A percentile compares a stretch with the other conserved stretches of the same genome.
phyloP scores from a whole-genome alignment of 2,113 vertebrate species.

The Pelecanoides urinatrix region DNA sequence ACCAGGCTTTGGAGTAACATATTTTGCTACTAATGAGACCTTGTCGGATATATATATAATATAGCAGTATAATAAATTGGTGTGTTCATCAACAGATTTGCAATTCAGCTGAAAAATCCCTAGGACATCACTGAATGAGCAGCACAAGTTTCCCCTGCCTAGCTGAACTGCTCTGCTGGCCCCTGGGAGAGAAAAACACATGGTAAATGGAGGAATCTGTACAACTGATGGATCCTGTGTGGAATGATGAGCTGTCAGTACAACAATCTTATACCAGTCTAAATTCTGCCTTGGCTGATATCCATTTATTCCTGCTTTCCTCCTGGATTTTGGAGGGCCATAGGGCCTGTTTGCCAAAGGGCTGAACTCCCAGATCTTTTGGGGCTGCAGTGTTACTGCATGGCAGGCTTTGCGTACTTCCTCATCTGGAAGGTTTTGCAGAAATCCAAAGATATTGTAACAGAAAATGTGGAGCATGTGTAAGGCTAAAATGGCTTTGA shows the following conservation, averaged over 20 bases:
- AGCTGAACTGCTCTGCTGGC: not conserved
- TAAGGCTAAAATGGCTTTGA: not conserved
- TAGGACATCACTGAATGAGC: not conserved
- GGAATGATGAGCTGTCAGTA: not conserved
- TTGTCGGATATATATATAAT: not conserved
- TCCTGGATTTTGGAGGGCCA: not conserved
- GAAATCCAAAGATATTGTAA: not conserved
- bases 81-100: not conserved
- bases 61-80: not conserved
- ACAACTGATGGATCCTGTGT: not conserved
- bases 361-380: not conserved
- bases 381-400: not conserved
- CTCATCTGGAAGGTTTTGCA: not conserved
- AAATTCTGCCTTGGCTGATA: not conserved
- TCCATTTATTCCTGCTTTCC: not conserved
- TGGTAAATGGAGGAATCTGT: not conserved
- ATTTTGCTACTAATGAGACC: not conserved
- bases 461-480: not conserved
- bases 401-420: not conserved
- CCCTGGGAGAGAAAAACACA: not conserved
- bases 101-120: not conserved
- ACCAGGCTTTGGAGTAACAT: not conserved
- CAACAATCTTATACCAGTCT: rapidly evolving
- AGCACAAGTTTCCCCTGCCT: not conserved
- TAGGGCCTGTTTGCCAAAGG: not conserved